Percentiles rank a stretch among this genome's conserved stretches.
phyloP scores from a whole-genome alignment of 2,888 invertebrate species.

The Dryocosmus kuriphilus region DNA sequence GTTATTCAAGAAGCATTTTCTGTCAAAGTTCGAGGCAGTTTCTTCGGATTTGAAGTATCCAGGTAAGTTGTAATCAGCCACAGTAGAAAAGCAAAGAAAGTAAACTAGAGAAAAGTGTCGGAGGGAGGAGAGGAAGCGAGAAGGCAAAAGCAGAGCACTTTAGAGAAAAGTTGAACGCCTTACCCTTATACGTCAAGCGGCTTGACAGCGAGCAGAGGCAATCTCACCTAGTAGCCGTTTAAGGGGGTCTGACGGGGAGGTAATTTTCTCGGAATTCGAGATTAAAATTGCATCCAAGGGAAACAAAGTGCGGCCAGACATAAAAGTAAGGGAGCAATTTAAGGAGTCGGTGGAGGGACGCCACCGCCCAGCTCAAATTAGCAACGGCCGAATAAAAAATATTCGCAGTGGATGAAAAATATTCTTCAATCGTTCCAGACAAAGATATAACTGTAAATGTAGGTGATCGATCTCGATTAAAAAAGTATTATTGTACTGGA shows the following conservation, averaged over 20 bases:
- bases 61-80: constrained; percentile 30
- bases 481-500: constrained; percentile 25
- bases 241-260: constrained; percentile 75
- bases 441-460: neutral
- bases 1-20: neutral
- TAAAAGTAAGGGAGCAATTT: constrained; percentile 57
- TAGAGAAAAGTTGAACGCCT: constrained; percentile 68
- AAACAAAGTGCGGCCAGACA: constrained; percentile 61
- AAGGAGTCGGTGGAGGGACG: constrained; percentile 55
- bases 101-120: constrained; percentile 4
- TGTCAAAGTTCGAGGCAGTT: constrained; percentile 31
- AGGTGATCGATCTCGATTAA: constrained; percentile 18
- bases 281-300: constrained; percentile 75
- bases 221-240: constrained; percentile 75
- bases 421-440: neutral
- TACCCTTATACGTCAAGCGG: constrained; percentile 70
- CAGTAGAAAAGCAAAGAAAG: constrained; percentile 27
- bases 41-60: constrained; percentile 19
- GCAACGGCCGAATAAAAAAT: constrained; percentile 56
- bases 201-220: constrained; percentile 73
- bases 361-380: constrained; percentile 63
- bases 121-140: constrained; percentile 44
- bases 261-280: constrained; percentile 76
- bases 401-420: constrained; percentile 31
- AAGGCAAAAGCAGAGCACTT: constrained; percentile 64